Base-by-base conservation (phyloP, 2,113 vertebrate species). In the Oceanites oceanicus region DNA sequence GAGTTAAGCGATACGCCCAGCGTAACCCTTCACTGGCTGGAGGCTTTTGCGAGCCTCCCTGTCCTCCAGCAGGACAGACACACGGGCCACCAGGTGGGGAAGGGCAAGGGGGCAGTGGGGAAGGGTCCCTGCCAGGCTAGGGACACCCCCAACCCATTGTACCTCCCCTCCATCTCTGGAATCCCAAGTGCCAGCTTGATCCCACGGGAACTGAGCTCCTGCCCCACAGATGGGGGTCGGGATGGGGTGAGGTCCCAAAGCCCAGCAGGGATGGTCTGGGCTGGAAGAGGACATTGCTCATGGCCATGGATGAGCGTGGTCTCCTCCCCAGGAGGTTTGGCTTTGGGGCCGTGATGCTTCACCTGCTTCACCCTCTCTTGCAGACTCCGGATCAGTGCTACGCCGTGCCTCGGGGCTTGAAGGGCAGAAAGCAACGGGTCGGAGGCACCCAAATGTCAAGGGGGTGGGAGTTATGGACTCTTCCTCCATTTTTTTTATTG, bases 241-340 rank as follows among this genome's bases (percentile, higher is more conserved):
- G 34, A n/a, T 11, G 40, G 42, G 12, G 27, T 11, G 58, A 18
- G 32, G 67, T 32, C 77, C 45, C 77, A 12, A 26, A 67, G 22
- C 23, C n/a, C 34, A 7, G 6, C 13, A 13, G 49, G 42, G 10
- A 4, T 32, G 55, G 5, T 11, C 53, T 10, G 1, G 1, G 40
- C 22, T 55, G 47, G 66, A 42, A 5, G 1, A 5, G 8, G 44
- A 16, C 15, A 19, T 55, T 29, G 32, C 7, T 36, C 7, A 0
- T 10, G 52, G 58, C 17, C 15, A 0, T 3, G 47, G 66, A 6
- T n/a, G 34, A 36, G 38, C 0, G 3, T 26, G 34, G 38, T 16
- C n/a, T 47, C 13, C 27, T 71, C 62, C 50, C 16, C 56, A 4
- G 34, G 13, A 38, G 53, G 17, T 49, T n/a, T 45, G 87, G 25